A percentile compares a stretch with the other conserved stretches of the same genome.
Evolutionary conservation across 2,888 invertebrate genomes (phyloP).

Genomic region (Trachelus stipa): DNA sequence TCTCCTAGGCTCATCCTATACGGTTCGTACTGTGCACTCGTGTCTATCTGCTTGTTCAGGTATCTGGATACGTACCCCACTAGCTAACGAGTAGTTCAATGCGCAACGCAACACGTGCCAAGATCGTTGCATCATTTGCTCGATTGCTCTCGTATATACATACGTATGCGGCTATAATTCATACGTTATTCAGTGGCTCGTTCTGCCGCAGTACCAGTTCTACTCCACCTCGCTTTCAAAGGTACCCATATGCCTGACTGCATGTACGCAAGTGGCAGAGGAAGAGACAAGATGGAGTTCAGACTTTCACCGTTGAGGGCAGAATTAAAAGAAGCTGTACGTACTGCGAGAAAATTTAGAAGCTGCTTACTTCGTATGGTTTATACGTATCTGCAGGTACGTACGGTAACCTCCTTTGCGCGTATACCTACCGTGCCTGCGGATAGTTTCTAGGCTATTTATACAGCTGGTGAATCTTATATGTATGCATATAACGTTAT

Average conservation of each 20-base stretch:
- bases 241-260: background rate
- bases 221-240: background rate
- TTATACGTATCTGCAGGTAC: conserved; percentile 8
- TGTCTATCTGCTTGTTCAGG: background rate
- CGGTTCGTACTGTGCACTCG: background rate
- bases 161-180: conserved; percentile 19
- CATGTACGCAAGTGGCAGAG: background rate
- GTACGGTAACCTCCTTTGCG: background rate
- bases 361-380: conserved; percentile 17
- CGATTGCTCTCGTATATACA: conserved; percentile 38
- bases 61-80: background rate
- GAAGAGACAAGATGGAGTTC: conserved; percentile 4
- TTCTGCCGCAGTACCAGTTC: background rate
- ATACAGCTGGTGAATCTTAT: background rate
- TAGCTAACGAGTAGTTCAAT: conserved; percentile 34
- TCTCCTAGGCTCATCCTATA: background rate
- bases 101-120: conserved; percentile 48
- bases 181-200: background rate
- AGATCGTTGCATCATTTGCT: conserved; percentile 49
- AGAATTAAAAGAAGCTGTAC: conserved; percentile 21
- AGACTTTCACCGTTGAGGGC: conserved; percentile 34
- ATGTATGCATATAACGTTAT: background rate
- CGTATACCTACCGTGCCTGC: background rate
- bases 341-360: conserved; percentile 28
- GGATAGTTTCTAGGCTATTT: background rate